Base-by-base conservation (phyloP, 1,140 invertebrate genomes). In the Temnothorax curvispinosus region DNA sequence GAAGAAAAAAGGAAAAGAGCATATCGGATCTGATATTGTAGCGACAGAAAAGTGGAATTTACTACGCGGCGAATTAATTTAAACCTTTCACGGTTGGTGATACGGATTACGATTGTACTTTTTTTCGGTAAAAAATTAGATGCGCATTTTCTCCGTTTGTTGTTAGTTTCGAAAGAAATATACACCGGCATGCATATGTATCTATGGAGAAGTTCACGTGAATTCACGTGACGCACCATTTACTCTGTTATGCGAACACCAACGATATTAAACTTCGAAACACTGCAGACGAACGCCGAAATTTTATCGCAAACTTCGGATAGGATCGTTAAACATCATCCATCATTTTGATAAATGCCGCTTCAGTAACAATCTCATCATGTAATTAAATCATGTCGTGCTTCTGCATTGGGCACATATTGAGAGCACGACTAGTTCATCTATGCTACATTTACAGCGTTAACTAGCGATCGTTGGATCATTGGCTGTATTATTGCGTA, bases 291-390 rank as follows among this genome's bases (percentile, higher is more conserved):
- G 32, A 71, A 60, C 18, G 38, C 18, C 35, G 38, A 60, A 72
- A 72, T 84, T 84, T 84, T 84, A 84, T 84, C 54, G 54, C 41
- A 4, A 74, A 84, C 80, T 74, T 84, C 50, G 69, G 52, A 38
- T 60, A 58, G 65, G 67, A 82, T 84, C 80, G 69, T 74, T 74
- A 84, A 84, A 84, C 80, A 35, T 62, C 80, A 84, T 84, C 69
- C 69, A 60, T 84, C 80, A 84, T 74, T 47, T 84, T 84, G 80
- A 84, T 74, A 74, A 84, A 84, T 74, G 80, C 54, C n/a, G 13
- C 58, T 84, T 84, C 80, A 56, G 41, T 60, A 74, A 84, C 80
- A 60, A 84, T 84, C 80, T 74, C 67, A 74, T 74, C 41, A 38
- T 60, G 67, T 62, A 84, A 84, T 84, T 84, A 84, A 84, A 84